phyloP scores from a whole-genome alignment of 1,140 invertebrate species.

The Druon quercuslanigerum region DNA sequence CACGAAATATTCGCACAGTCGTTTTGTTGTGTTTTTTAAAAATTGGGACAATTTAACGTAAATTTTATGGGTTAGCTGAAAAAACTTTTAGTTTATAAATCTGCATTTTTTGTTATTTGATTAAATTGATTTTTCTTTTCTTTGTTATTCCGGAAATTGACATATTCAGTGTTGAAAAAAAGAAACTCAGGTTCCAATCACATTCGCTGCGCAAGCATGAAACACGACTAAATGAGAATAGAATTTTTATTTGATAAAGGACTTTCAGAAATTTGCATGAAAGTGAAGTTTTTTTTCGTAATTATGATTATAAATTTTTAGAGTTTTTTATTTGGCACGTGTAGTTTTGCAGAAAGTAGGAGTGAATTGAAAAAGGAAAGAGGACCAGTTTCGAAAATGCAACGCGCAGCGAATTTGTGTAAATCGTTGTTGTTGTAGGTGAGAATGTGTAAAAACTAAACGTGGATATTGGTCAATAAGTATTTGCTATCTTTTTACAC shows the following conservation, averaged over 20 bases:
- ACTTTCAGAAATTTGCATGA: background rate
- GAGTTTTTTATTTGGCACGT: background rate
- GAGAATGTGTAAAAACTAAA: slow-evolving; percentile 38
- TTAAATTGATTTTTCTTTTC: background rate
- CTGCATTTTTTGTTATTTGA: background rate
- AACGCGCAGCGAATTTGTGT: background rate
- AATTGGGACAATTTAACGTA: background rate
- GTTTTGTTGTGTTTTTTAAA: background rate
- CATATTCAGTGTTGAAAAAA: slow-evolving; percentile 10
- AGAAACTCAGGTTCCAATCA: slow-evolving; percentile 24
- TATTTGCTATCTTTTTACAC: slow-evolving; percentile 61
- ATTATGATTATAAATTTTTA: background rate
- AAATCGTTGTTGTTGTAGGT: slow-evolving; percentile 39
- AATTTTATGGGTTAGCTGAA: background rate
- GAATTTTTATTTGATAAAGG: slow-evolving; percentile 19
- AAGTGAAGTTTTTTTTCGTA: background rate
- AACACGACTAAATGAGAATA: background rate
- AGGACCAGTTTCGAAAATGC: background rate
- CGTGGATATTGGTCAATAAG: slow-evolving; percentile 58
- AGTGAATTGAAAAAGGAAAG: slow-evolving; percentile 30
- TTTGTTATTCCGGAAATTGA: slow-evolving; percentile 2
- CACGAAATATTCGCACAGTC: slow-evolving; percentile 16
- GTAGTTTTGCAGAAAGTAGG: background rate
- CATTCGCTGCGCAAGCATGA: slow-evolving; percentile 14
- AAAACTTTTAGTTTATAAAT: background rate